Percentiles rank a stretch among this genome's conserved stretches.
Evolutionary conservation across 1,140 invertebrate genomes (phyloP).

Genomic region (Lutraria rhynchaena): DNA sequence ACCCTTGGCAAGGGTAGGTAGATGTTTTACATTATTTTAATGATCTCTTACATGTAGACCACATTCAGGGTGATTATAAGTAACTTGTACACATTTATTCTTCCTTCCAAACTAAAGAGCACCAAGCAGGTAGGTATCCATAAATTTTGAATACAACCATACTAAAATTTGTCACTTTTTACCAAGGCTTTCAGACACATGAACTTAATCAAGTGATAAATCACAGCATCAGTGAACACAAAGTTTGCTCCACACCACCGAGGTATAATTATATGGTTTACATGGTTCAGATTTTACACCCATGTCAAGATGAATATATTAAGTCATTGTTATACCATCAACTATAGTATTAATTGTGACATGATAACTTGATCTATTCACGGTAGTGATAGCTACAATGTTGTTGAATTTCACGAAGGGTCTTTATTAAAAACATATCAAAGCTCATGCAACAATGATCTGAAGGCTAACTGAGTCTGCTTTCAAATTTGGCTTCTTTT

Average conservation of each 20-base stretch:
- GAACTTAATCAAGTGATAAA: constrained; percentile 11
- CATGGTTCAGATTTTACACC: constrained; percentile 7
- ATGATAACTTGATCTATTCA: background rate
- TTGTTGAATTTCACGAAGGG: background rate
- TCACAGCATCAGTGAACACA: background rate
- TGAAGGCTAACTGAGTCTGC: too few species aligned
- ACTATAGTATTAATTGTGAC: constrained; percentile 26
- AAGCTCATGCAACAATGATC: too few species aligned
- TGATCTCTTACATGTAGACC: too few species aligned
- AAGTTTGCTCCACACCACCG: constrained; percentile 1
- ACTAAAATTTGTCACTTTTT: constrained; percentile 23
- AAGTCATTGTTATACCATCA: constrained; percentile 31
- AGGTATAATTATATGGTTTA: constrained; percentile 7
- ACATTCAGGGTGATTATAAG: too few species aligned
- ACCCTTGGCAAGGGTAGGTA: too few species aligned
- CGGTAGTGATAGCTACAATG: constrained; percentile 2
- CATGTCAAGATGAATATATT: constrained; percentile 34
- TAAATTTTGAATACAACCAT: constrained; percentile 27
- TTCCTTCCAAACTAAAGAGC: too few species aligned
- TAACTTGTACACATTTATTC: too few species aligned
- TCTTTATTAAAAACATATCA: constrained; percentile 10
- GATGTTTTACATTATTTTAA: too few species aligned
- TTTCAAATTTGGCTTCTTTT: too few species aligned
- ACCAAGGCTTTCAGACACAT: constrained; percentile 12
- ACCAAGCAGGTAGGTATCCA: background rate